Conservation (phyloP, 2,113 vertebrate species). For the Mionectes macconnelli region DNA sequence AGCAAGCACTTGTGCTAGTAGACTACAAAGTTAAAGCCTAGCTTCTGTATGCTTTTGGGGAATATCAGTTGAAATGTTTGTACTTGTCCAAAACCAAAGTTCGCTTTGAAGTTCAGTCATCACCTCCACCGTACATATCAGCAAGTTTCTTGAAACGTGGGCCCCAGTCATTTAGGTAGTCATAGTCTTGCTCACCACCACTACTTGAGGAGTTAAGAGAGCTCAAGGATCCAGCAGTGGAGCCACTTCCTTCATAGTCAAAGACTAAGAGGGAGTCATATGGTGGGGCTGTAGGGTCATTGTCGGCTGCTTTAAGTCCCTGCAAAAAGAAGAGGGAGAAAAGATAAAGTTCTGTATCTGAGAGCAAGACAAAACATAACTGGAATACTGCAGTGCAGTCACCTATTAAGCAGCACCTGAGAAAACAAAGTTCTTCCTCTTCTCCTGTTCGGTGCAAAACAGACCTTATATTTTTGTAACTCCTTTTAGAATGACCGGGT, state of each 20-base stretch:
- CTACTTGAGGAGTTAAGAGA: constrained; percentile 98
- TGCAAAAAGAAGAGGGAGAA: constrained; percentile 55
- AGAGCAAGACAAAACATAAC: background rate
- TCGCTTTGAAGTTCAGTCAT: constrained; percentile 85
- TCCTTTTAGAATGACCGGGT: background rate
- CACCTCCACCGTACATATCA: constrained; percentile 97
- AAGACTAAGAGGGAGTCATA: constrained; percentile 98
- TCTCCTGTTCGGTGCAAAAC: background rate
- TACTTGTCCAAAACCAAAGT: constrained; percentile 85
- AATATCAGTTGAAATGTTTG: constrained; percentile 89
- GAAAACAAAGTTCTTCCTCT: background rate
- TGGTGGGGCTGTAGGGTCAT: constrained; percentile 93
- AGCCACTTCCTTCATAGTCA: constrained; percentile 96
- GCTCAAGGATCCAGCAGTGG: constrained; percentile 95
- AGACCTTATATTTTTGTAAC: background rate
- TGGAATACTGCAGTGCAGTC: background rate
- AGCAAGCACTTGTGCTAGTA: constrained; percentile 95
- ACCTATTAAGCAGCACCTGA: background rate
- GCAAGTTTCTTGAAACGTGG: constrained; percentile 98
- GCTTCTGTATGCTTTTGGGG: constrained; percentile 87
- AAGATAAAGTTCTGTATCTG: background rate
- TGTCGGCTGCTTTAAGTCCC: constrained; percentile 97
- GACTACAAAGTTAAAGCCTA: constrained; percentile 98
- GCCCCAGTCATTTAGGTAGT: constrained; percentile 99
- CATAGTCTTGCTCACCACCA: constrained; percentile 98